Evolutionary conservation across 2,113 vertebrate genomes (phyloP), one percentile per base, ranked within the genome.

Genomic region (Lepus europaeus): DNA sequence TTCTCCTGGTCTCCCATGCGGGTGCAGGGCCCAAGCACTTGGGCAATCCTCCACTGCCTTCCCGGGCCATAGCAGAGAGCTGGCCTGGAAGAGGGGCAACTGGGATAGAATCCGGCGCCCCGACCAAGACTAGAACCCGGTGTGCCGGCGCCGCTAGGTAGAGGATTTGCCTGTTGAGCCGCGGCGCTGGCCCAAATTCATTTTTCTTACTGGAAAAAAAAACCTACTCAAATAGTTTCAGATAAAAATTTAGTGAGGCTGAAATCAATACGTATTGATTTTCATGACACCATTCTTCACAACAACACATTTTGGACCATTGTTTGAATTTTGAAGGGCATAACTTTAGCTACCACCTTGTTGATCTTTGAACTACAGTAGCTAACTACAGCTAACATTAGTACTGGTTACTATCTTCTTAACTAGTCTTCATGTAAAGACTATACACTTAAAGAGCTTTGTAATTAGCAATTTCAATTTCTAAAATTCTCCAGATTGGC

Each of bases 371-470:
- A 91, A 86, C 69, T 89, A 14, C 13, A 31, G 27, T 53, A 83
- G 64, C 64, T 77, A 53, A 64, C 49, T 29, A 14, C 31, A 56
- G 59, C 56, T 63, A 92, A 78, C 36, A 69, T 74, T 86, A 72
- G n/a, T 90, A n/a, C 59, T 68, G 51, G 11, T 89, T 82, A 83
- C 14, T 8, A 74, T 20, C 87, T 87, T 94, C 72, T 78, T 90
- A 68, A 66, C n/a, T 61, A 19, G 61, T 73, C 33, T 91, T 78
- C 79, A 14, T 61, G 13, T 91, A 89, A 91, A 85, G 36, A 80
- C 36, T 87, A 25, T 53, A 56, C 89, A 22, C 64, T 89, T 95
- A 80, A 94, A 88, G n/a, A 94, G 6, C 20, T 94, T 90, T 90
- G 4, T 93, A 90, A 59, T 45, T 78, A 73, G 17, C 25, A 64